Evolutionary conservation across 2,113 vertebrate genomes (phyloP), one percentile per base, ranked within the genome.

Genomic region (Gymnobelideus leadbeateri): DNA sequence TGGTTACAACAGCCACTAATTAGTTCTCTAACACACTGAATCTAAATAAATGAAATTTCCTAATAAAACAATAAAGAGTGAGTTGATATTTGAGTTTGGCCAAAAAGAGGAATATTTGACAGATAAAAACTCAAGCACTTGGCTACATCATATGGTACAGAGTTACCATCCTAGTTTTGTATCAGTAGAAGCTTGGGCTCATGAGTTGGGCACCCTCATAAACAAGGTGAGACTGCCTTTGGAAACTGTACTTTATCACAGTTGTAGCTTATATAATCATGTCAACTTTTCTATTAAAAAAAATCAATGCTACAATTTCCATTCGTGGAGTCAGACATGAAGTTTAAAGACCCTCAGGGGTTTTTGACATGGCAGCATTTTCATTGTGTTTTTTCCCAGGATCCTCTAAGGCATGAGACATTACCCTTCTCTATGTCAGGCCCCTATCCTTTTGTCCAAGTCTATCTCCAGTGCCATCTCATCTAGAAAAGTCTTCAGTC

Each of bases 21-120:
- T 91, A 94, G 8, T 93, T 51, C n/a, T 95, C 92, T 92, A 92
- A 49, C 43, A 19, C 11, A 43, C n/a, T 21, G 57, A 93, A 93
- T 96, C 47, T 28, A 93, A 93, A 93, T 94, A 91, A 97, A 93
- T 94, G 91, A 96, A 94, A 93, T 95, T 93, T 51, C 37, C 52
- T 54, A 92, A 92, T 77, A 95, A 43, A 51, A 49, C 6, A 54
- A 95, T 89, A 77, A 93, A 92, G 53, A 94, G 61, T 84, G 43
- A 92, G 89, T 51, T 49, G 50, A 43, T 92, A 37, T 94, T 96
- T 93, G 49, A 89, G 49, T 92, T 91, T 92, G 46, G 51, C 90
- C 55, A 89, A 47, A 51, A 47, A 43, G 25, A 91, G 16, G 57
- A 77, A 21, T 43, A n/a, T 49, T 51, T 91, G 94, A 95, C 91